Evolutionary conservation across 2,113 vertebrate genomes (phyloP).

Genomic region (Sylvilagus bachmani): DNA sequence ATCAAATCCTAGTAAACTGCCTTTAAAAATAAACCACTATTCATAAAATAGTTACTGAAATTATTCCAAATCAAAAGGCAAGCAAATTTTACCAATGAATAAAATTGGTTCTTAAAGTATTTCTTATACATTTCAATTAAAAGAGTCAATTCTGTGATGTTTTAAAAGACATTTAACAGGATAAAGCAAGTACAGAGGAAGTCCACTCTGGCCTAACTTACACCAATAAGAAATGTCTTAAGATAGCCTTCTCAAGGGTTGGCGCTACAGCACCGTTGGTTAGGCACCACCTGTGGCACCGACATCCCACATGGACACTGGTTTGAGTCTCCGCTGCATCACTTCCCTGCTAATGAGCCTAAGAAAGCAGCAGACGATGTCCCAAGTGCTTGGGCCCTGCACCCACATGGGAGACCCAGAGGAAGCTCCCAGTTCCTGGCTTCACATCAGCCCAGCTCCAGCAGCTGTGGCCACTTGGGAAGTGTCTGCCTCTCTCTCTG

Average conservation of each 20-base stretch:
- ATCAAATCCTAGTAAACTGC: slow-evolving; percentile 30
- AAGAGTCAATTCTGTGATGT: not conserved
- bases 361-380: no score
- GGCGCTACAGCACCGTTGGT: no score
- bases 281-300: no score
- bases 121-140: slow-evolving; percentile 12
- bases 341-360: no score
- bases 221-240: not conserved
- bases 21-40: slow-evolving; percentile 47
- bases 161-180: slow-evolving; percentile 32
- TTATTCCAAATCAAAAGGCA: slow-evolving; percentile 56
- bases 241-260: not conserved
- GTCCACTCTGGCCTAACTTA: not conserved
- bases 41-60: slow-evolving; percentile 29
- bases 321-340: no score
- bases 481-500: no score
- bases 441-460: no score
- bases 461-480: no score
- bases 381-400: no score
- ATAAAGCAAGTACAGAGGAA: not conserved
- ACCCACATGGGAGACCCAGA: no score
- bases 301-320: no score
- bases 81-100: slow-evolving; percentile 18
- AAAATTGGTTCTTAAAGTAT: slow-evolving; percentile 34
- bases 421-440: no score